Evolutionary conservation across 2,113 vertebrate species (phyloP), one percentile per base, ranked within the genome.

Genomic region (Colius striatus): DNA sequence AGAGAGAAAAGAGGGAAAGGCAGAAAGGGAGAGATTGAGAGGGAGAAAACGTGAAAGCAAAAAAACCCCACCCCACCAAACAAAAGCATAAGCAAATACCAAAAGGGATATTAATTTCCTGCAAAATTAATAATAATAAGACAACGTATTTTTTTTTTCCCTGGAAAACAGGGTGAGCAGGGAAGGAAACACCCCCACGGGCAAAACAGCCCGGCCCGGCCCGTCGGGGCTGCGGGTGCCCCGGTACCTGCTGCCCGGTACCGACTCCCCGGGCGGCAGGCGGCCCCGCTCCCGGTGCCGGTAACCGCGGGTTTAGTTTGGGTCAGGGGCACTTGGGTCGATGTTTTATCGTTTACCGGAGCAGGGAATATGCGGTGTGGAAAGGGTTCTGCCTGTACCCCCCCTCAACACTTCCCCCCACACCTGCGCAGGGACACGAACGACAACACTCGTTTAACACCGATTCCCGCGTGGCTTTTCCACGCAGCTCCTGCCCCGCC

Each of bases 381-480:
- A 58, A 58, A 20, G 9, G 9, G 30, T 25, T 50, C 21, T 47
- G 38, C 9, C n/a, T 6, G 1, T 16, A 4, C 47, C 7, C 2
- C 25, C 13, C 21, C 15, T 20, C 22, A 48, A 48, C 21, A 16
- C 17, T 9, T n/a, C n/a, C 34, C 48, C 30, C 6, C 3, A 10
- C 16, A 13, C 23, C 63, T 4, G 16, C 30, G 7, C 27, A 58
- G 25, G 11, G 16, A 14, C 36, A 13, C 21, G 36, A 13, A 34
- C 1, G 53, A 11, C 18, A 48, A 2, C 4, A 0, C 14, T 2
- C 23, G 0, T 20, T 25, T 13, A 16, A 58, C 73, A 2, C 12
- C 22, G 9, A 26, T 70, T 73, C 29, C n/a, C 20, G 6, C n/a
- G 81, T 3, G 77, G 65, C 1, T 79, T 96, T 92, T 30, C 38